These are phyloP conservation scores for Luidia sarsii DNA, from an alignment of 53 echinoderm and acorn worm genomes.

Conservation along the genomic window DNA sequence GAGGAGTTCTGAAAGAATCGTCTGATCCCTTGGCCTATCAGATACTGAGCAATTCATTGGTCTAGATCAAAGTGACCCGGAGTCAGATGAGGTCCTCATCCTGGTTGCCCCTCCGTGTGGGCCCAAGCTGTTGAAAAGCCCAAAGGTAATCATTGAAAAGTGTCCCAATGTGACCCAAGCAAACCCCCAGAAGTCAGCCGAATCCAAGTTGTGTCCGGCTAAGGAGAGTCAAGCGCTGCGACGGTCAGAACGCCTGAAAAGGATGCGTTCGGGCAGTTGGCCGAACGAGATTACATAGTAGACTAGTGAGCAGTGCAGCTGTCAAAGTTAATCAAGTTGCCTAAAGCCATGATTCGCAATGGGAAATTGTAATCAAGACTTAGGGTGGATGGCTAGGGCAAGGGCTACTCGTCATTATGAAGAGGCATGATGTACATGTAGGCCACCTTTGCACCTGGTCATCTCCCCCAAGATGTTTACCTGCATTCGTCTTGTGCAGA, in stretches of 20 bases:
- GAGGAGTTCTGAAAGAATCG: neutral
- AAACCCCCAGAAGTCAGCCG: neutral
- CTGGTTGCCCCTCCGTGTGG: neutral
- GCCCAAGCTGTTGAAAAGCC: neutral
- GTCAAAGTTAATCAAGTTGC: neutral
- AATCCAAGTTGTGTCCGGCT: neutral
- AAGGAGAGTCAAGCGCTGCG: neutral
- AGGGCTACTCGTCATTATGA: neutral
- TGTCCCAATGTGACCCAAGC: neutral
- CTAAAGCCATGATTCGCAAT: neutral
- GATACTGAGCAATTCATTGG: neutral
- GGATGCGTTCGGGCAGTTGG: slow-evolving; percentile 17
- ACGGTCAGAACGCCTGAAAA: slow-evolving; percentile 5
- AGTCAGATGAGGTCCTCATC: neutral
- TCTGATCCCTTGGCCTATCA: neutral
- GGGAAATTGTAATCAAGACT: neutral
- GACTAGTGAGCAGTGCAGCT: neutral
- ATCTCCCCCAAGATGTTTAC: neutral
- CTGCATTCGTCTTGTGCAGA: neutral
- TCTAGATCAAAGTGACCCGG: neutral
- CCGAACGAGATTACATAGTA: slow-evolving; percentile 13
- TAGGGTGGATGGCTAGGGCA: neutral
- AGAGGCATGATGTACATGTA: slow-evolving; percentile 9
- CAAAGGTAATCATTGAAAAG: neutral
- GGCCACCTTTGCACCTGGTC: slow-evolving; percentile 11